Base-by-base conservation (phyloP, 2,113 vertebrate genomes). In the Ameiurus melas region DNA sequence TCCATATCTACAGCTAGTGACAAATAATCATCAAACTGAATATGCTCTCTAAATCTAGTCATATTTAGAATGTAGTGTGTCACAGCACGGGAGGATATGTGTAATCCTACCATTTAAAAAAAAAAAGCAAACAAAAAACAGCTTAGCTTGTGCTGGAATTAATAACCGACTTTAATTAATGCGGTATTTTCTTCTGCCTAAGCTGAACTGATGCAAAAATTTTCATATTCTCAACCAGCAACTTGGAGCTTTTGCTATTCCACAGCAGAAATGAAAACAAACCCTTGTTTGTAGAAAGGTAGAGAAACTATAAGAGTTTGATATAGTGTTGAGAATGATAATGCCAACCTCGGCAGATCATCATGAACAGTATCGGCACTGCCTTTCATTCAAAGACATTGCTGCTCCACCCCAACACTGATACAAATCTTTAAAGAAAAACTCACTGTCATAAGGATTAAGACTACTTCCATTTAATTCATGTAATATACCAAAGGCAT, bases 1-100 rank as follows among this genome's bases (percentile, higher is more conserved):
- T 84, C 36, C 36, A 85, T 36, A 62, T 80, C 81, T 60, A 71
- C 75, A 80, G 73, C 57, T 22, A n/a, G 4, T 36, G 75, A n/a
- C 39, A n/a, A n/a, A n/a, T n/a, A n/a, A n/a, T n/a, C n/a, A n/a
- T n/a, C n/a, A n/a, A n/a, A n/a, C n/a, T n/a, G n/a, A n/a, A n/a
- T 51, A 77, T 27, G 4, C 22, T 77, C 73, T 75, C 22, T 77
- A 64, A 64, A 64, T 64, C 58, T 64, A 66, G 25, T 47, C 47
- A 8, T 22, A 47, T 66, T 84, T 47, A 77, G 17, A 22, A 10
- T 47, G 4, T 43, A 22, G 20, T 43, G 36, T 43, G 36, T 43
- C 68, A 36, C 30, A 20, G 19, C 19, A 73, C 36, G 22, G 70
- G 66, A 68, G 66, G n/a, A 36, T 27, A 14, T 47, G 39, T 47